Base-by-base conservation (phyloP, 2,888 invertebrate genomes). In the Acronicta aceris region DNA sequence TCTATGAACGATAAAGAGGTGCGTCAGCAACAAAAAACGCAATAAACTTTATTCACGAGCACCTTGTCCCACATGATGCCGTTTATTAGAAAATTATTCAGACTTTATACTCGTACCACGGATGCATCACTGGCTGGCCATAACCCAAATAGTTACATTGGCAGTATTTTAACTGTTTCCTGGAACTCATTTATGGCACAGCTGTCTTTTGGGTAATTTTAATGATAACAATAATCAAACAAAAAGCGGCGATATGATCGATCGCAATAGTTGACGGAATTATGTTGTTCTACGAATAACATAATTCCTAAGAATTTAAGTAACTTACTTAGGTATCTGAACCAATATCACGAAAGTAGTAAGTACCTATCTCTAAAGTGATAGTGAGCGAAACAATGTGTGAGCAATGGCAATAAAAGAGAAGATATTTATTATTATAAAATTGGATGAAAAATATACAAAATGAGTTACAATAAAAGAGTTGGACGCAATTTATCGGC, bases 1-100 rank as follows among this genome's bases (percentile, higher is more conserved):
- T 16, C 15, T 30, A 48, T 42, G 38, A 52, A 47, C 52, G 60
- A 65, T 66, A 62, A 49, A 65, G 25, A 43, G 59, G 61, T 54
- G 64, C 66, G 53, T 53, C 63, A 41, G 43, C 21, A 38, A 60
- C 65, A 67, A 66, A 71, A 68, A 69, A 71, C 53, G 59, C 47
- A 61, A 62, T 62, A 60, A 70, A 59, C 56, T 62, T 50, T 52
- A 33, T 53, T 61, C 66, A 48, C 66, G 65, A 71, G 53, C 61
- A 71, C 73, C 78, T 76, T 72, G 77, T 65, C 62, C 76, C 71
- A 64, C 74, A 78, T 83, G 70, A 69, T 76, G 78, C 68, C 71
- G 76, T 77, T 80, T 76, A 79, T 83, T 81, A 76, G 79, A 79
- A 81, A 80, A 74, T 78, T 81, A 76, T 74, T 79, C 69, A 77